Evolutionary conservation across 2,888 invertebrate species (phyloP), one percentile per base, ranked within the genome.

Genomic region (Anthophora plumipes): DNA sequence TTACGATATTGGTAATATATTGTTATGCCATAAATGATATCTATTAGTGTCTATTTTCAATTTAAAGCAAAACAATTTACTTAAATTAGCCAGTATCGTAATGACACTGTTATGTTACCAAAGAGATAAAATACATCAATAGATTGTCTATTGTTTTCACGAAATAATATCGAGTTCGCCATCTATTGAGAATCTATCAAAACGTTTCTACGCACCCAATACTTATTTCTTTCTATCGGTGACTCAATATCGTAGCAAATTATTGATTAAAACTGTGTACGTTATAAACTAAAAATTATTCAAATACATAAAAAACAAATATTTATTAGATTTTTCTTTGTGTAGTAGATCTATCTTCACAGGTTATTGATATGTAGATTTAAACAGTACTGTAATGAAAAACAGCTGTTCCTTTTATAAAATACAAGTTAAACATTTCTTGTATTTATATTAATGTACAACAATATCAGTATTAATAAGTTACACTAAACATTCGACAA

Each of bases 221-320:
- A 79, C 64, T 66, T 79, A 64, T 63, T 66, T 69, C 55, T 41
- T n/a, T 54, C 14, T 31, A 39, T 37, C 37, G 25, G 43, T 50
- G 54, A 77, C 4, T 48, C 5, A 31, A 46, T 5, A 22, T 46
- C 11, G 12, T 50, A 20, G 17, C 0, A 39, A 59, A n/a, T 31
- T 55, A 14, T 50, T 22, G 2, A 60, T 22, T 11, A 43, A 41
- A 25, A 25, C 3, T 39, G 6, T 14, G 12, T 20, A 9, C 39
- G 0, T 20, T 12, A 39, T 61, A 59, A 66, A 55, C 66, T 31
- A 73, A 41, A 59, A 25, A 41, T 48, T 17, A 25, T 17, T 25
- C 17, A 31, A 6, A 25, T 6, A 31, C 3, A 11, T 46, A 25
- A 14, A n/a, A 17, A 22, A 14, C 37, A 31, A 46, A 55, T n/a